phyloP scores from a whole-genome alignment of 1,140 invertebrate species.

The Bombus fervidus region DNA sequence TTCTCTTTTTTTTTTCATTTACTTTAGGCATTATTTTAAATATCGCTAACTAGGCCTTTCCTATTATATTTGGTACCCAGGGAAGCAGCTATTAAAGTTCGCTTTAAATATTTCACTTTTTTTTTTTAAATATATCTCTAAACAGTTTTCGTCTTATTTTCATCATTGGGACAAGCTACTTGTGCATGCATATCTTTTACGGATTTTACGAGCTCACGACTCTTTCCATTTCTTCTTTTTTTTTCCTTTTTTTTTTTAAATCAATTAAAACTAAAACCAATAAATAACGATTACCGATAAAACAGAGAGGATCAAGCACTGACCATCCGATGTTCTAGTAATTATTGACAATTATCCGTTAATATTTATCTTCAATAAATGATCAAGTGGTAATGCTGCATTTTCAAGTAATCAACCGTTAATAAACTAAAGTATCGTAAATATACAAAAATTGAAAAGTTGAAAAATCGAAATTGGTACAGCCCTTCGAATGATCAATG shows the following conservation, averaged over 20 bases:
- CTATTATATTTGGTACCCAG: constrained; percentile 23
- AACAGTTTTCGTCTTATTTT: constrained; percentile 6
- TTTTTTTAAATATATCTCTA: constrained; percentile 15
- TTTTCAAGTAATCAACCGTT: not conserved
- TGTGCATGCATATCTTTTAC: constrained; percentile 48
- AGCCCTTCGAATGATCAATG: not conserved
- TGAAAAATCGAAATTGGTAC: not conserved
- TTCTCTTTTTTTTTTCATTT: not conserved
- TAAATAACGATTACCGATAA: not conserved
- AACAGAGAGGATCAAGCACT: not conserved
- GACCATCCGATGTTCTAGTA: not conserved
- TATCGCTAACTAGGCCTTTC: constrained; percentile 54
- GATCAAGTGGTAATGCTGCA: not conserved
- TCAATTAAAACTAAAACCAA: not conserved
- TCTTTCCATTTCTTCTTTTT: not conserved
- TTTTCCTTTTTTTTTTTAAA: not conserved
- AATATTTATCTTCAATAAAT: not conserved
- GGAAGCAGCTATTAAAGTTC: constrained; percentile 42
- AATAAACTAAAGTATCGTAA: too few relatives aligned
- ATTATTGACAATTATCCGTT: not conserved
- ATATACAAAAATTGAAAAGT: not conserved
- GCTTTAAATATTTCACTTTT: constrained; percentile 42
- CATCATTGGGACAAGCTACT: constrained; percentile 26
- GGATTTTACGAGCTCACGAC: constrained; percentile 8
- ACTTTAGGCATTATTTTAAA: constrained; percentile 39